Evolutionary conservation across 2,113 vertebrate genomes (phyloP).

Genomic region (Telmatochromis brachygnathus): DNA sequence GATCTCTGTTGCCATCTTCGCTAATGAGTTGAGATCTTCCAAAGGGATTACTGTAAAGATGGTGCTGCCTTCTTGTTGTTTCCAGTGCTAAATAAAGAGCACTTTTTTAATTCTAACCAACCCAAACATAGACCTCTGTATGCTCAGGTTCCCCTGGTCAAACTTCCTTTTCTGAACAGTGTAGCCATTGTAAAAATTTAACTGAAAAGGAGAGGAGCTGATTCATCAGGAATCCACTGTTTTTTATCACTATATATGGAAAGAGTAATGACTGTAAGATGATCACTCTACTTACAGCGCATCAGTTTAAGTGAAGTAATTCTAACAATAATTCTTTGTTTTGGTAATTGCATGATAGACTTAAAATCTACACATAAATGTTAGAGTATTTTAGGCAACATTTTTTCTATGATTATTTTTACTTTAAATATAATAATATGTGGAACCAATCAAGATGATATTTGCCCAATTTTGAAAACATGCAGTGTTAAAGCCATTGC

Average conservation of each 20-base stretch:
- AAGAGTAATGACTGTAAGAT: background rate
- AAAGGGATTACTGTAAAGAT: background rate
- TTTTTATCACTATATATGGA: background rate
- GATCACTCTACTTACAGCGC: background rate
- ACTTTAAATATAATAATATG: background rate
- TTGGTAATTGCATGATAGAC: background rate
- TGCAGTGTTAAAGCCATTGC: background rate
- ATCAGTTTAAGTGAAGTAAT: background rate
- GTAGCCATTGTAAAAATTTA: background rate
- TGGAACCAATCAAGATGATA: background rate
- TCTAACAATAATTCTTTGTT: background rate
- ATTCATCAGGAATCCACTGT: background rate
- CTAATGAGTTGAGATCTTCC: background rate
- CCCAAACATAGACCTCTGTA: background rate
- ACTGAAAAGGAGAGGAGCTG: background rate
- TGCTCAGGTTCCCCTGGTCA: background rate
- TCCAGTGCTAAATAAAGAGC: background rate
- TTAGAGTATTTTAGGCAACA: background rate
- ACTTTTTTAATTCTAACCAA: background rate
- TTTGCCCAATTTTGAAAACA: background rate
- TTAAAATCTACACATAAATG: background rate
- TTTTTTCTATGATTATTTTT: background rate
- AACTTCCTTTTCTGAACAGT: background rate
- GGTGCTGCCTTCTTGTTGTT: background rate
- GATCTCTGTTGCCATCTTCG: background rate